Percentiles rank a stretch among this genome's conserved stretches.
These are phyloP conservation scores for Hypomesus transpacificus DNA, from an alignment of 2,113 vertebrate genomes.

Conservation along the genomic window DNA sequence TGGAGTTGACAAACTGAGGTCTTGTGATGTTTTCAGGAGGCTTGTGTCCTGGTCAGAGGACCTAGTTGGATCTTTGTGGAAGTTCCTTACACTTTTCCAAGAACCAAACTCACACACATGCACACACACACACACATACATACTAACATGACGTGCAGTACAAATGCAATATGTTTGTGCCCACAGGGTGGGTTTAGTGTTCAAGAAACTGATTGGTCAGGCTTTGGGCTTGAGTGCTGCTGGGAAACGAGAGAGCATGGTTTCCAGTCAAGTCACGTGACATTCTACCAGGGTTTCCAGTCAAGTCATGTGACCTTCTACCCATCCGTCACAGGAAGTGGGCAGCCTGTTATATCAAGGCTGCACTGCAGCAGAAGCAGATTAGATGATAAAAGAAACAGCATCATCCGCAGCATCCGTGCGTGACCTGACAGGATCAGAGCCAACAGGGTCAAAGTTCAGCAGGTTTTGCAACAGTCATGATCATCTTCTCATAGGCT, in stretches of 20 bases:
- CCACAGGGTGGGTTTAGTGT: conserved; percentile 40
- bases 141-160: background rate
- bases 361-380: background rate
- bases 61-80: background rate
- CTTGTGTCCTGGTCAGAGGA: background rate
- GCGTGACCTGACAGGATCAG: too few species aligned
- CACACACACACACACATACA: conserved; percentile 12
- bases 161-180: conserved; percentile 40
- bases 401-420: background rate
- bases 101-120: background rate
- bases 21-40: conserved; percentile 70
- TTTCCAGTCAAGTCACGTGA: conserved; percentile 62
- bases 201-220: conserved; percentile 47
- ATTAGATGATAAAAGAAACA: background rate
- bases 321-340: conserved; percentile 47
- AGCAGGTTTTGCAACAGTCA: too few species aligned
- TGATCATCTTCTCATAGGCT: too few species aligned
- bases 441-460: too few species aligned
- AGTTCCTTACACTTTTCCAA: background rate
- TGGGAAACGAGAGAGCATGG: conserved; percentile 50
- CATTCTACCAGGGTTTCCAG: background rate
- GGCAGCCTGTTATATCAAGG: conserved; percentile 31
- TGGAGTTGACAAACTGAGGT: conserved; percentile 57
- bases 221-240: conserved; percentile 57
- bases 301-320: too few species aligned